These are phyloP conservation scores for Dicaeum eximium DNA, from an alignment of 2,113 vertebrate species.

Conservation along the genomic window DNA sequence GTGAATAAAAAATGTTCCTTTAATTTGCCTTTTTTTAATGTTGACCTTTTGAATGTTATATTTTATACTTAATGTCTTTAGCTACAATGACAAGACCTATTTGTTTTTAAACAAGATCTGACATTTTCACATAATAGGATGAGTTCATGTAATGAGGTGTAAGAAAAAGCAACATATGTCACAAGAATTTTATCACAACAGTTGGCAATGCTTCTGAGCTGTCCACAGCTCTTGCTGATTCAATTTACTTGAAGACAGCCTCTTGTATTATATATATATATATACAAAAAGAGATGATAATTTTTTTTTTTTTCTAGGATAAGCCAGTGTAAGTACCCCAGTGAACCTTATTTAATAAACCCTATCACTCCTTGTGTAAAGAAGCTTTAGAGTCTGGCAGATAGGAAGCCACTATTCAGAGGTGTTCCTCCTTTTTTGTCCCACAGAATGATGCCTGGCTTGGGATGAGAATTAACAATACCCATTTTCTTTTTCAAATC, in stretches of 20 bases:
- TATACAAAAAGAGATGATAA: background rate
- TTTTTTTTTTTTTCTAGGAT: background rate
- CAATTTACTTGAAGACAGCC: background rate
- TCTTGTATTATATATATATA: background rate
- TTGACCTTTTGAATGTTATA: background rate
- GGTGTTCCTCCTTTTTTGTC: background rate
- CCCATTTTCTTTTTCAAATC: background rate
- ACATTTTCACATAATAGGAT: background rate
- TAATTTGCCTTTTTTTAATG: background rate
- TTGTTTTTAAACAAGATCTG: conserved; percentile 7
- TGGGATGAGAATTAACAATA: background rate
- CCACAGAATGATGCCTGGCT: background rate
- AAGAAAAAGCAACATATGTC: background rate
- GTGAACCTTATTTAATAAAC: background rate
- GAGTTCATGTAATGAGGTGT: background rate
- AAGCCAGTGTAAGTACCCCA: background rate
- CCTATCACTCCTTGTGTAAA: background rate
- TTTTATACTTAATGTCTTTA: background rate
- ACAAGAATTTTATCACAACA: background rate
- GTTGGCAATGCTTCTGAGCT: background rate
- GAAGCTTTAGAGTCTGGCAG: background rate
- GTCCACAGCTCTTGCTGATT: background rate
- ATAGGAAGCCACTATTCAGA: background rate
- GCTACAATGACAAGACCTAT: background rate
- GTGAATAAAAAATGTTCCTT: background rate